These are phyloP conservation scores for Poicephalus gulielmi DNA, from an alignment of 2,113 vertebrate genomes.

Conservation along the genomic window DNA sequence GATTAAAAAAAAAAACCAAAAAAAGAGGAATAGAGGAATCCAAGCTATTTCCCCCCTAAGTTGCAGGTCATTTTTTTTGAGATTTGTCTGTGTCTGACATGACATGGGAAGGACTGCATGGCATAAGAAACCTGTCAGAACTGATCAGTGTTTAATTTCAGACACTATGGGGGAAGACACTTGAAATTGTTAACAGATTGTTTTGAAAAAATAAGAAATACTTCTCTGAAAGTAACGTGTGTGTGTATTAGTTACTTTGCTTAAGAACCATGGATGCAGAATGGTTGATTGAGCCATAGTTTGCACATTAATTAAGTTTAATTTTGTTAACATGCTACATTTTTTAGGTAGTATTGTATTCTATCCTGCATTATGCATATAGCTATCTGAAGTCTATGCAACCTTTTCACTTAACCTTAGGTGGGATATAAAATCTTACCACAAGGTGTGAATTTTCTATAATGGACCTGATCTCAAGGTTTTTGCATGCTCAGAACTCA, in stretches of 20 bases:
- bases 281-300: not conserved
- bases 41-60: not conserved
- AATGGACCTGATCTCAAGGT: not conserved
- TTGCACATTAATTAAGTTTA: not conserved
- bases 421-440: not conserved
- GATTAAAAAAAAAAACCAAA: not conserved
- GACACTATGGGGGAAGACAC: not conserved
- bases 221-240: not conserved
- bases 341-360: not conserved
- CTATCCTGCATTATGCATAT: not conserved
- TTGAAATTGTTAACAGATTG: constrained; percentile 12
- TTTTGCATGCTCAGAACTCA: not conserved
- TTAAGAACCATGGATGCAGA: not conserved
- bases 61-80: constrained; percentile 42
- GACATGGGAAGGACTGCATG: constrained; percentile 29
- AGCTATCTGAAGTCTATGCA: not conserved
- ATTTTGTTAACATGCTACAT: not conserved
- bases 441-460: not conserved
- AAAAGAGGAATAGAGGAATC: not conserved
- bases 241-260: not conserved
- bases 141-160: constrained; percentile 48
- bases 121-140: constrained; percentile 70
- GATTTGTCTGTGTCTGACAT: constrained; percentile 25
- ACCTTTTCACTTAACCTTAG: not conserved
- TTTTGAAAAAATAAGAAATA: constrained; percentile 6